Conservation (phyloP, 2,888 invertebrate genomes). For the Gerosis bhagava region DNA sequence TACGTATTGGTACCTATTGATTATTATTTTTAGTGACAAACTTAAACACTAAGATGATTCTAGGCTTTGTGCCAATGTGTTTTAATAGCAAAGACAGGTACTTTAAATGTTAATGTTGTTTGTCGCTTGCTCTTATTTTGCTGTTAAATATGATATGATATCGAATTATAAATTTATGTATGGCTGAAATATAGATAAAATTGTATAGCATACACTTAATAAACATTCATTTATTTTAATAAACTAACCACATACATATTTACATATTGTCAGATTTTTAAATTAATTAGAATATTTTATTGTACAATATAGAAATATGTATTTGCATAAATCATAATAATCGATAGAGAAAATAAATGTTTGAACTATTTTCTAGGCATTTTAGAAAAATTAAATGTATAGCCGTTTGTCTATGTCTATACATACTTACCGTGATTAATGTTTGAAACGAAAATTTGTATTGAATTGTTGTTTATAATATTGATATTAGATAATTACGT, state of each 20-base stretch:
- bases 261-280: slow-evolving; percentile 14
- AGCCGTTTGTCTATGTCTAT: slow-evolving; percentile 30
- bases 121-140: slow-evolving; percentile 15
- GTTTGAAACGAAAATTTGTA: slow-evolving; percentile 59
- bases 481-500: slow-evolving; percentile 40
- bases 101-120: slow-evolving; percentile 32
- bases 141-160: slow-evolving; percentile 11
- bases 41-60: too few species aligned
- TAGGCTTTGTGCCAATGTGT: too few species aligned
- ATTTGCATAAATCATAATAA: slow-evolving; percentile 11
- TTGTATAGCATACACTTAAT: too few species aligned
- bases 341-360: slow-evolving; percentile 16
- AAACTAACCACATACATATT: neutral
- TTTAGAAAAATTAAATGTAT: slow-evolving; percentile 23
- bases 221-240: too few species aligned
- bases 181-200: too few species aligned
- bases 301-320: slow-evolving; percentile 9
- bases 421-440: slow-evolving; percentile 47
- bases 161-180: too few species aligned
- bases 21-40: too few species aligned
- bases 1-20: too few species aligned
- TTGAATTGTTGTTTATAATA: slow-evolving; percentile 54
- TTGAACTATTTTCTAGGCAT: slow-evolving; percentile 21
- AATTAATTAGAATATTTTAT: slow-evolving; percentile 5
- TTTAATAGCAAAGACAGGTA: too few species aligned